Percentiles rank a stretch among this genome's conserved stretches.
phyloP scores from a whole-genome alignment of 2,888 invertebrate species.

The Matsumyia berberina region DNA sequence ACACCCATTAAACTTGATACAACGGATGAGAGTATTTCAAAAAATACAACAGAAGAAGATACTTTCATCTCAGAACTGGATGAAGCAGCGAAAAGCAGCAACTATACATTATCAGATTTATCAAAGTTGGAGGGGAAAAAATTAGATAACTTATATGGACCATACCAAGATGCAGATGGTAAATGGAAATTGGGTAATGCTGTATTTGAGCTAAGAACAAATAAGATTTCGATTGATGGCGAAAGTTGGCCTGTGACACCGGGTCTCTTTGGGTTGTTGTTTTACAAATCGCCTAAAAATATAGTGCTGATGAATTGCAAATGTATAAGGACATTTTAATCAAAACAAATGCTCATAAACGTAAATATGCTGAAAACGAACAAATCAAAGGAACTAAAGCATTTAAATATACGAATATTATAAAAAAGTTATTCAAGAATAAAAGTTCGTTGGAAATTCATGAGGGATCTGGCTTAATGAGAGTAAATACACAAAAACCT shows the following conservation, averaged over 20 bases:
- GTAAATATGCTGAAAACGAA: constrained; percentile 24
- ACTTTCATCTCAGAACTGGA: background rate
- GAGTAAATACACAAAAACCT: constrained; percentile 28
- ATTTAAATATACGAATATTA: constrained; percentile 41
- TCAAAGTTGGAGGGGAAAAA: constrained; percentile 9
- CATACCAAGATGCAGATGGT: constrained; percentile 8
- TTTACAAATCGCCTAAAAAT: constrained; percentile 22
- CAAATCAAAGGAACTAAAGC: constrained; percentile 46
- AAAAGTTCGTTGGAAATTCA: background rate
- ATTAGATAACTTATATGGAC: constrained; percentile 21
- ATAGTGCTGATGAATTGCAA: constrained; percentile 27
- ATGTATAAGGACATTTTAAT: constrained; percentile 35
- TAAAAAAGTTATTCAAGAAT: constrained; percentile 8
- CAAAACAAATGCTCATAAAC: constrained; percentile 53
- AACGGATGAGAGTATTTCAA: too few relatives aligned
- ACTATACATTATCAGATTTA: constrained; percentile 5
- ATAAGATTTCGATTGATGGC: constrained; percentile 5
- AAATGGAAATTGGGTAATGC: constrained; percentile 29
- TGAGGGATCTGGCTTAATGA: constrained; percentile 23
- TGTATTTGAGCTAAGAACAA: background rate
- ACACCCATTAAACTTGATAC: too few relatives aligned
- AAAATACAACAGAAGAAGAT: too few relatives aligned
- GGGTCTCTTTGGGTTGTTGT: constrained; percentile 24
- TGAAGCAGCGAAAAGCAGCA: background rate
- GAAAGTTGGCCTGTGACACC: constrained; percentile 12